Evolutionary conservation across 2,888 invertebrate genomes (phyloP).

Genomic region (Limnephilus auricula): DNA sequence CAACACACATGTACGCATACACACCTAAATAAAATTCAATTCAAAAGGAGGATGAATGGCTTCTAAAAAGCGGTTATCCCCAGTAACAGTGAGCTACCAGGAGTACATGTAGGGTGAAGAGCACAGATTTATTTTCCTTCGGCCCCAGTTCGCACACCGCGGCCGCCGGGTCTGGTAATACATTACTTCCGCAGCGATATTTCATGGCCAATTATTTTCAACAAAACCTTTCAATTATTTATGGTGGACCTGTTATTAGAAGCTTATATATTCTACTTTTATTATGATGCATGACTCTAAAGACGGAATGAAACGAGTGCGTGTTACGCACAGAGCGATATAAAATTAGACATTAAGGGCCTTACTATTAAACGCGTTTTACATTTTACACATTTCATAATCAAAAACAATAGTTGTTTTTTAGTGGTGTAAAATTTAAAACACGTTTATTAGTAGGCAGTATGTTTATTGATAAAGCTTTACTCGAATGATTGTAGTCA

Average conservation of each 20-base stretch:
- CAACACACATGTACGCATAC: neutral
- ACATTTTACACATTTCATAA: too few relatives aligned
- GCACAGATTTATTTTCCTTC: constrained; percentile 40
- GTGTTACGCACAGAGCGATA: neutral
- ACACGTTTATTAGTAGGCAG: too few relatives aligned
- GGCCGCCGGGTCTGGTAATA: constrained; percentile 47
- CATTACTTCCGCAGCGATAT: constrained; percentile 60
- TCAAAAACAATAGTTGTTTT: too few relatives aligned
- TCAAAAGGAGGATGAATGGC: constrained; percentile 7
- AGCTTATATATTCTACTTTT: constrained; percentile 52
- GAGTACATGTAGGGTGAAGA: neutral
- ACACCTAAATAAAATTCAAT: neutral
- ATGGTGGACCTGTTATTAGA: constrained; percentile 57
- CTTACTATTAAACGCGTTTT: too few relatives aligned
- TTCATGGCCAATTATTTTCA: constrained; percentile 60
- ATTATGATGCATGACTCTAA: constrained; percentile 46
- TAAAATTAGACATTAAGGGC: constrained; percentile 7
- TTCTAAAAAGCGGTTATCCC: constrained; percentile 40
- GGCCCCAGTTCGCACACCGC: constrained; percentile 17
- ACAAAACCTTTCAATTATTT: constrained; percentile 61
- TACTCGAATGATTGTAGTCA: neutral
- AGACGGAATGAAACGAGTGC: neutral
- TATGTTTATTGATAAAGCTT: neutral
- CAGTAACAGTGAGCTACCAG: neutral
- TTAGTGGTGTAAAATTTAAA: too few relatives aligned